These are phyloP conservation scores for Eutolmus rufibarbis DNA, from an alignment of 2,888 invertebrate species.

Conservation along the genomic window DNA sequence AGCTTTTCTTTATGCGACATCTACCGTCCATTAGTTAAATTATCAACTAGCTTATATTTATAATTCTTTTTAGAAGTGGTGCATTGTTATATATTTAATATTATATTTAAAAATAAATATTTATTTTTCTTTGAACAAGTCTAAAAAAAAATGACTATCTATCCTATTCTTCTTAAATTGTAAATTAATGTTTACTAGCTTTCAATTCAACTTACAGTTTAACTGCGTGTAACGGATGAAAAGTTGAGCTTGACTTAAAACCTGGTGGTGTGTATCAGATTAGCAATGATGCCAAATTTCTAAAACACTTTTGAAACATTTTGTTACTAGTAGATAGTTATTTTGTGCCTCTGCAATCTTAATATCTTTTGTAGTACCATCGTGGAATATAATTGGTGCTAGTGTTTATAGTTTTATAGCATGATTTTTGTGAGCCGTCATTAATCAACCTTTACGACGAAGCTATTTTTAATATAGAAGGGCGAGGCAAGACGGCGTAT, in stretches of 20 bases:
- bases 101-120: neutral
- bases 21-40: neutral
- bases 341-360: too few relatives aligned
- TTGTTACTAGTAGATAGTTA: too few relatives aligned
- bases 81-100: neutral
- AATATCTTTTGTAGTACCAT: too few relatives aligned
- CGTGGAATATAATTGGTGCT: too few relatives aligned
- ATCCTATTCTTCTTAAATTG: neutral
- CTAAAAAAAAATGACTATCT: neutral
- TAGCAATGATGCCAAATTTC: neutral
- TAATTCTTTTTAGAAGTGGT: neutral
- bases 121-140: neutral
- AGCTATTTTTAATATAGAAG: too few relatives aligned
- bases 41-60: neutral
- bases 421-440: too few relatives aligned
- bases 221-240: neutral
- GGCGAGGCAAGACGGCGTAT: too few relatives aligned
- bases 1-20: neutral
- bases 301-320: neutral
- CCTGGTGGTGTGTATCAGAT: neutral
- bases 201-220: neutral
- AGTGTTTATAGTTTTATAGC: too few relatives aligned
- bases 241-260: neutral
- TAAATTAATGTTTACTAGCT: neutral
- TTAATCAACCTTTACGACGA: too few relatives aligned